phyloP scores from a whole-genome alignment of 2,888 invertebrate genomes.

The Dorcus hopei region DNA sequence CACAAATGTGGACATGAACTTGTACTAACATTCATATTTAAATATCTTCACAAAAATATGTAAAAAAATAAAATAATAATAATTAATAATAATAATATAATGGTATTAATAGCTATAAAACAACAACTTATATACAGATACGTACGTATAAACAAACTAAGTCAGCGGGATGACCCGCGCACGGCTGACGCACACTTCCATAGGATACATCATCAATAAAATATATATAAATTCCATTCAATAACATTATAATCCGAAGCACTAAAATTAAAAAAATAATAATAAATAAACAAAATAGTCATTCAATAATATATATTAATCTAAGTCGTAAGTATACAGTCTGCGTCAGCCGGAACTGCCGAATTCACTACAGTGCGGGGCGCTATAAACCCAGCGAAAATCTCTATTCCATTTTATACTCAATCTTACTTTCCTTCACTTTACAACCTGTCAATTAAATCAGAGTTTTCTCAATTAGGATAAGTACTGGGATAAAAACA shows the following conservation, averaged over 20 bases:
- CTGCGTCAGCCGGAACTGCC: constrained; percentile 28
- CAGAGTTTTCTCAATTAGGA: too few relatives aligned
- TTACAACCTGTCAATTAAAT: too few relatives aligned
- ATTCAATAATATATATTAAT: constrained; percentile 39
- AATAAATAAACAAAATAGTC: constrained; percentile 39
- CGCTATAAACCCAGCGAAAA: too few relatives aligned
- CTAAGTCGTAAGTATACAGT: constrained; percentile 36
- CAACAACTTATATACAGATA: constrained; percentile 52
- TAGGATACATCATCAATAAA: constrained; percentile 22
- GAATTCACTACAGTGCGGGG: constrained; percentile 2
- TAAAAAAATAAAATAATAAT: constrained; percentile 55
- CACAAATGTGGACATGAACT: constrained; percentile 44
- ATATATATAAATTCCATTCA: constrained; percentile 42
- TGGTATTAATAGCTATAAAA: constrained; percentile 52
- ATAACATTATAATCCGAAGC: constrained; percentile 48
- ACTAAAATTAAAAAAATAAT: constrained; percentile 50
- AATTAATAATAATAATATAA: constrained; percentile 46
- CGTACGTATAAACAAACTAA: constrained; percentile 45
- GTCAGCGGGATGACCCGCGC: constrained; percentile 22
- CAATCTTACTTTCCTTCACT: too few relatives aligned
- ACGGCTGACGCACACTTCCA: constrained; percentile 35
- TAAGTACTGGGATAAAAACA: too few relatives aligned
- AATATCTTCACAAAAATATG: constrained; percentile 54
- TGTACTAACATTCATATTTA: constrained; percentile 52
- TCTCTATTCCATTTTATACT: too few relatives aligned